phyloP scores from a whole-genome alignment of 2,888 invertebrate species.

The Ectropis crepuscularia region DNA sequence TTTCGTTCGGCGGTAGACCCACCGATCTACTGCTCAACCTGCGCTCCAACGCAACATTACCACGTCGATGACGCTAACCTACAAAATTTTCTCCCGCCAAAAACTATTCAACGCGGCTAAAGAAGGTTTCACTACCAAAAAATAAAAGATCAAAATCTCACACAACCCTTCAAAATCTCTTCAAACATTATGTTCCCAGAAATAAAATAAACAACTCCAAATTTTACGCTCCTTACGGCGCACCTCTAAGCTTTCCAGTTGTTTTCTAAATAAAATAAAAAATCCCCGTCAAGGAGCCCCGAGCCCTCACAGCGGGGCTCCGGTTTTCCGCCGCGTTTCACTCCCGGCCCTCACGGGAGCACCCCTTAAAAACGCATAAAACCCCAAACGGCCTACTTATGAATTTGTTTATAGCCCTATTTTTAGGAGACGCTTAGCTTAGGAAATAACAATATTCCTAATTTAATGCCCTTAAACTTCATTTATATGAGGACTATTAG shows the following conservation, averaged over 20 bases:
- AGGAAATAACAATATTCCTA: conserved; percentile 71
- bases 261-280: conserved; percentile 44
- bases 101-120: too few relatives aligned
- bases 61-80: too few relatives aligned
- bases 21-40: too few relatives aligned
- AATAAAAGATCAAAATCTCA: background rate
- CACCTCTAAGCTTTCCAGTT: conserved; percentile 27
- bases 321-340: conserved; percentile 78
- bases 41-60: too few relatives aligned
- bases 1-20: too few relatives aligned
- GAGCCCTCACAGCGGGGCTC: conserved; percentile 66
- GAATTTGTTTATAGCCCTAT: conserved; percentile 83
- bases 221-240: conserved; percentile 14
- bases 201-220: conserved; percentile 14
- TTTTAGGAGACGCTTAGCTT: conserved; percentile 65
- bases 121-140: background rate
- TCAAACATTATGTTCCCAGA: background rate
- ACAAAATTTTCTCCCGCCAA: too few relatives aligned
- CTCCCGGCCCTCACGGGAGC: conserved; percentile 70
- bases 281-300: conserved; percentile 35
- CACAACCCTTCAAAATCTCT: background rate
- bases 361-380: conserved; percentile 81
- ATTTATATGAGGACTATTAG: conserved; percentile 50
- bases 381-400: conserved; percentile 79
- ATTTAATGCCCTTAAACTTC: conserved; percentile 65